phyloP scores from a whole-genome alignment of 2,113 vertebrate genomes.

The Anarhynchus alexandrinus region DNA sequence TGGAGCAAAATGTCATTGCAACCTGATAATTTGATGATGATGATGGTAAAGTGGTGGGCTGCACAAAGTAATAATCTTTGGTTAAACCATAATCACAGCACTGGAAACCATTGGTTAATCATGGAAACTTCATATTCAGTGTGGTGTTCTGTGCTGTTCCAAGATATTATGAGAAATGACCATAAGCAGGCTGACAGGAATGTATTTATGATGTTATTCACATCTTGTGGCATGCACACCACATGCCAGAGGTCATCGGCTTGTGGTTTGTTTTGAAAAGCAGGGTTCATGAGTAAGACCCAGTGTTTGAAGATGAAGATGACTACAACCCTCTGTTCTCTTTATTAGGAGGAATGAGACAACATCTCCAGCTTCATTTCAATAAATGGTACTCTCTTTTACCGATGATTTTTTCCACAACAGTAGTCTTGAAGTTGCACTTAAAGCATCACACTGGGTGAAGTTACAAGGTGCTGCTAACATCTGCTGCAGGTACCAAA shows the following conservation, averaged over 20 bases:
- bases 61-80: constrained; percentile 22
- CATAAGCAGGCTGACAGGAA: background rate
- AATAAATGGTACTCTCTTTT: background rate
- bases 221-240: background rate
- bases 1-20: background rate
- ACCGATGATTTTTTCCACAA: background rate
- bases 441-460: background rate
- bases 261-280: background rate
- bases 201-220: background rate
- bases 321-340: background rate
- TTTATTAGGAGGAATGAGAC: background rate
- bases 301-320: background rate
- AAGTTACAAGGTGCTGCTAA: background rate
- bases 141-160: background rate
- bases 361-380: background rate
- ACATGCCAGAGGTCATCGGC: background rate
- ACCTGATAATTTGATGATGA: constrained; percentile 39
- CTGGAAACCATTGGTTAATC: constrained; percentile 14
- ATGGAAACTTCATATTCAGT: background rate
- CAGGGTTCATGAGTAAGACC: background rate
- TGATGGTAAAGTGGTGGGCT: background rate
- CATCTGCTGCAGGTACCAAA: fast-evolving
- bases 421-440: background rate
- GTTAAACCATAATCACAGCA: constrained; percentile 56
- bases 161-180: background rate